Percentiles rank a stretch among this genome's conserved stretches.
These are phyloP conservation scores for Helicoverpa armigera DNA, from an alignment of 1,140 invertebrate species.

Conservation along the genomic window DNA sequence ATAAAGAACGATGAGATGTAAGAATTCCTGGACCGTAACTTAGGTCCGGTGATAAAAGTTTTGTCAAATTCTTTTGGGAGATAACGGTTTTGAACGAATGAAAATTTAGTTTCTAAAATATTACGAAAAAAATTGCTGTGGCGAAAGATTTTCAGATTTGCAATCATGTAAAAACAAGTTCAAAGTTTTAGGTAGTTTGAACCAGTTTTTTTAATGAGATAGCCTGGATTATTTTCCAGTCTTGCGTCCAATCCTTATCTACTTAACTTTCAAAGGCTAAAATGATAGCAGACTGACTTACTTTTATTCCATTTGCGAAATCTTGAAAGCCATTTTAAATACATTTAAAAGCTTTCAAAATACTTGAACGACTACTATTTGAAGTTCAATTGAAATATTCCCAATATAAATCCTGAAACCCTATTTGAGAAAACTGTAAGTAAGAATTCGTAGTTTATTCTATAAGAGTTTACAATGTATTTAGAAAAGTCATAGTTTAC, in stretches of 20 bases:
- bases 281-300: too few species aligned
- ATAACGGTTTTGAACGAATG: slow-evolving; percentile 2
- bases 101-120: slow-evolving; percentile 17
- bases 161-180: neutral
- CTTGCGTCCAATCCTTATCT: too few species aligned
- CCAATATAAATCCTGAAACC: slow-evolving; percentile 13
- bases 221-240: neutral
- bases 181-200: neutral
- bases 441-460: neutral
- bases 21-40: slow-evolving; percentile 22
- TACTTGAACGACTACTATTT: slow-evolving; percentile 27
- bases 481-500: too few species aligned
- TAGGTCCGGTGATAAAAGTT: slow-evolving; percentile 37
- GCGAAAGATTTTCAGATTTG: neutral
- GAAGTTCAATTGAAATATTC: slow-evolving; percentile 20
- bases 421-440: neutral
- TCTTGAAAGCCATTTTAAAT: slow-evolving; percentile 7
- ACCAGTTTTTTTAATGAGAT: neutral
- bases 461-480: neutral
- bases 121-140: neutral
- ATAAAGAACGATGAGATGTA: slow-evolving; percentile 25
- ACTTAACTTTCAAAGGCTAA: too few species aligned
- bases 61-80: slow-evolving; percentile 28
- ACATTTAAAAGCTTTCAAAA: slow-evolving; percentile 31
- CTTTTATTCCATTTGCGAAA: slow-evolving; percentile 15